Evolutionary conservation across 2,888 invertebrate species (phyloP), one percentile per base, ranked within the genome.

Genomic region (Xestia ashworthii): DNA sequence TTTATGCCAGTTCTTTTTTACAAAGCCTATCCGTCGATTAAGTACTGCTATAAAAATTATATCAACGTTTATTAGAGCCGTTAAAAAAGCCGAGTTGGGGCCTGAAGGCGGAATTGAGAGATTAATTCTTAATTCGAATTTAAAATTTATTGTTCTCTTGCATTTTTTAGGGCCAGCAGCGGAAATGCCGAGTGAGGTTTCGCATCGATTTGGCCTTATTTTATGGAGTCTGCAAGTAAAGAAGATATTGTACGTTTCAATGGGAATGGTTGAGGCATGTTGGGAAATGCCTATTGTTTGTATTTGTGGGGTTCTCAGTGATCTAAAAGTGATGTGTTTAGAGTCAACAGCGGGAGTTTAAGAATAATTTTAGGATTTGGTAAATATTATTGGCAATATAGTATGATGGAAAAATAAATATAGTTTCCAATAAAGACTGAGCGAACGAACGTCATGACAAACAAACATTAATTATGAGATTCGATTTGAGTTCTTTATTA

Each of bases 1-100:
- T 76, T 81, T 74, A 78, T n/a, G 60, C 53, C n/a, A 50, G 12
- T 55, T 72, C 41, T 72, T 76, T 72, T 76, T 72, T 76, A 69
- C 48, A 22, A 55, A 85, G 60, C 41, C 71, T 60, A 53, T 76
- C 67, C 64, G 38, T 66, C 81, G 48, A 83, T 78, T 83, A 83
- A 87, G 66, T 74, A 74, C 50, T 32, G 81, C 71, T 72, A 83
- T 86, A 81, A 86, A 81, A 87, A 86, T 81, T 77, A 82, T 82
- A 80, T 74, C 41, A 73, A 64, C 65, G 48, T 87, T 83, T 81
- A 87, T 83, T 68, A 76, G 72, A 3, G 38, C 55, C 70, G 53
- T 82, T 79, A 78, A 80, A 86, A 85, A 86, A 80, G 65, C 32
- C 16, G 50, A 55, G 50, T n/a, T 48, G 5, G 14, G n/a, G 62